Base-by-base conservation (phyloP, 2,113 vertebrate genomes). In the Loxodonta africana region DNA sequence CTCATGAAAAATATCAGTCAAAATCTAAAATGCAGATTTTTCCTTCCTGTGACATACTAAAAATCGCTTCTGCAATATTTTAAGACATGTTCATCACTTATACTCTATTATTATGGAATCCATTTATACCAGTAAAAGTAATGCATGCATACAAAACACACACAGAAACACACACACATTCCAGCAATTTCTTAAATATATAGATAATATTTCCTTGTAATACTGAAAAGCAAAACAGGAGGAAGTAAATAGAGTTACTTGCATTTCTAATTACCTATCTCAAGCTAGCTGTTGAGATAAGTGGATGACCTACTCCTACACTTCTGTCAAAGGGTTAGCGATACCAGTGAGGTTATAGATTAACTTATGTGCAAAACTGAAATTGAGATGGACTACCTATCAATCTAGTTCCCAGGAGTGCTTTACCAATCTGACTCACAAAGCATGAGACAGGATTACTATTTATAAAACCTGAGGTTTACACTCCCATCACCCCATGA, bases 291-390 rank as follows among this genome's bases (percentile, higher is more conserved):
- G 30, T 21, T 81, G 53, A 57, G 53, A 57, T 57, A 95, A 96
- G 23, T 23, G 30, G 15, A 33, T 20, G 2, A 83, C 6, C 8
- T 2, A 87, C 37, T 37, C 76, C 28, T 0, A 14, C 1, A 37
- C 21, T 51, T 96, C 28, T 33, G 62, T 11, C 3, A 91, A 67
- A 95, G 89, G 91, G 96, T 63, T 73, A 95, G 82, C 8, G 71
- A 33, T 95, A 41, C 20, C 95, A 88, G 57, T 41, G 62, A 94
- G 96, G 90, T 57, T 95, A 90, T 76, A 93, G 95, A 97, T 95
- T 77, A 97, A 97, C 57, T 44, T 48, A 60, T 71, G 85, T 78
- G 77, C 26, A 63, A 89, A 76, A 17, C 21, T 53, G 5, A 30
- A 78, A 96, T 57, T 84, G 74, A 96, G 57, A 95, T 2, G 2